These are phyloP conservation scores for Sesia apiformis DNA, from an alignment of 2,888 invertebrate species.

Conservation along the genomic window DNA sequence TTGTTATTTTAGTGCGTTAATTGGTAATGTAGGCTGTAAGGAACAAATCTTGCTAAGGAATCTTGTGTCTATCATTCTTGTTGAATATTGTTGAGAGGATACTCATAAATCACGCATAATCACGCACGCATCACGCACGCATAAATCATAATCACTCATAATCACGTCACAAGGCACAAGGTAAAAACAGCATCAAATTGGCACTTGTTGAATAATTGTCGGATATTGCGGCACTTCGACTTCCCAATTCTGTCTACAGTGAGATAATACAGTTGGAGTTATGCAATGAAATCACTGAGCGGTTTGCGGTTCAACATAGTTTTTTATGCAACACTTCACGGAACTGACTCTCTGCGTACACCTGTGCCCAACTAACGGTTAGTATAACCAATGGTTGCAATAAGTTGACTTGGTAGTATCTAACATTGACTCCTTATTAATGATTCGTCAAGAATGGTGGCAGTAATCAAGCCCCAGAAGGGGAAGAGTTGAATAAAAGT, in stretches of 20 bases:
- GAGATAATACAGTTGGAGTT: conserved; percentile 10
- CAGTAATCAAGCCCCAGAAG: too few relatives aligned
- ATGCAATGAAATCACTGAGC: conserved; percentile 7
- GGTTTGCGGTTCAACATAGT: conserved; percentile 8
- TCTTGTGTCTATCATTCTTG: too few relatives aligned
- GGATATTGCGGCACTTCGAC: conserved; percentile 5
- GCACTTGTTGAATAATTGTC: not conserved
- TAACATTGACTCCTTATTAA: too few relatives aligned
- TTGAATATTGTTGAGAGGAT: too few relatives aligned
- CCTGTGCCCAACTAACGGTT: not conserved
- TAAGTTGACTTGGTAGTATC: too few relatives aligned
- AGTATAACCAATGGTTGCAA: not conserved
- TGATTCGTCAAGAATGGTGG: too few relatives aligned
- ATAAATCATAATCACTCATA: too few relatives aligned
- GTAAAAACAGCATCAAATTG: not conserved
- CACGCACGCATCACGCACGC: too few relatives aligned
- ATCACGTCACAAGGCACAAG: not conserved
- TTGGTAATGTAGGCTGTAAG: too few relatives aligned
- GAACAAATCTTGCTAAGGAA: too few relatives aligned
- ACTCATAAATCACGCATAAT: not conserved
- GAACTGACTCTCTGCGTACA: conserved; percentile 6
- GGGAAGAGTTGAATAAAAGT: too few relatives aligned
- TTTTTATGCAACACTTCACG: conserved; percentile 20
- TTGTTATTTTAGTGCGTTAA: too few relatives aligned
- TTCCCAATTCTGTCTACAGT: conserved; percentile 9